Conservation (phyloP, 2,113 vertebrate species). For the Marcusenius ussheri region DNA sequence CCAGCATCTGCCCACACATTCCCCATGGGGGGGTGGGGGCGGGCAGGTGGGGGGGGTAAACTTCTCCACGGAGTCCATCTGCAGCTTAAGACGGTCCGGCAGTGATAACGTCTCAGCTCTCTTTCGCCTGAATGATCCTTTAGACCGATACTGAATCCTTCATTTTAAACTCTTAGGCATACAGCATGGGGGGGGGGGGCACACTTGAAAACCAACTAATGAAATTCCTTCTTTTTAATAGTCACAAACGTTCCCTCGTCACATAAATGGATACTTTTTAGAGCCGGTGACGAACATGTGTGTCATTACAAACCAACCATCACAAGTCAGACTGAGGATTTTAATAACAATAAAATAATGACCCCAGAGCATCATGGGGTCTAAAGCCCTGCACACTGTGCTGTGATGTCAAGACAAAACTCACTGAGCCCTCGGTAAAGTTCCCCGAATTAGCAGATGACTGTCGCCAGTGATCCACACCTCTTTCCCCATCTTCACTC, state of each 20-base stretch:
- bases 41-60: constrained; percentile 30
- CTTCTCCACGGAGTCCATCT: constrained; percentile 36
- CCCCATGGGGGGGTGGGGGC: constrained; percentile 12
- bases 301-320: not conserved
- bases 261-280: not conserved
- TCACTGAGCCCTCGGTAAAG: not conserved
- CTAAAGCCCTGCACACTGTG: not conserved
- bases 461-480: not conserved
- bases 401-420: not conserved
- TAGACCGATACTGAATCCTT: not conserved
- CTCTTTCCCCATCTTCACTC: not conserved
- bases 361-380: not conserved
- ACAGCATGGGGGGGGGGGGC: not conserved
- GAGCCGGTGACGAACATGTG: not conserved
- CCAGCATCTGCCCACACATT: constrained; percentile 25
- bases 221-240: not conserved
- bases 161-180: not conserved
- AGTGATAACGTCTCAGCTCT: not conserved
- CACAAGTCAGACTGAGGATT: not conserved
- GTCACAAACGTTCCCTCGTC: not conserved
- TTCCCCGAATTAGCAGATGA: not conserved
- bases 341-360: not conserved
- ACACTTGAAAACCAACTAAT: not conserved
- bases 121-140: not conserved
- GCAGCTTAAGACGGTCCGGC: not conserved